phyloP scores from a whole-genome alignment of 2,113 vertebrate species.

The Grantiella picta region DNA sequence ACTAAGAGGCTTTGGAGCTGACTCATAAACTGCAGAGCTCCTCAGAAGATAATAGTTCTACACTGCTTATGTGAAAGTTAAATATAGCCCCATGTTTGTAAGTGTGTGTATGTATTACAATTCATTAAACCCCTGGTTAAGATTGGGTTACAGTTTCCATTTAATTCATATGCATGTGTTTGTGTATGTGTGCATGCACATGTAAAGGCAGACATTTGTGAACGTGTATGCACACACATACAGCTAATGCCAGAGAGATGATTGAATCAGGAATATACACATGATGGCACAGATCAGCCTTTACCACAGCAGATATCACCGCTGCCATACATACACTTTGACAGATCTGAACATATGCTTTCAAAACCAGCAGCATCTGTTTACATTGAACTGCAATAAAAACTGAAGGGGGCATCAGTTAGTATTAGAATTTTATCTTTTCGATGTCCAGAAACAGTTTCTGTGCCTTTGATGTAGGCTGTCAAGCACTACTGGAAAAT shows the following conservation, averaged over 20 bases:
- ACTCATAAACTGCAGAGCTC: slow-evolving; percentile 15
- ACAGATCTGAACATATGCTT: not conserved
- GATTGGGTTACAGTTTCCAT: slow-evolving; percentile 26
- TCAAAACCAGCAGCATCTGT: slow-evolving; percentile 50
- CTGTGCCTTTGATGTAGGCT: slow-evolving; percentile 62
- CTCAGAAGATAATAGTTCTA: slow-evolving; percentile 26
- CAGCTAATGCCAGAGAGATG: not conserved
- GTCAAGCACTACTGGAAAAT: slow-evolving; percentile 63
- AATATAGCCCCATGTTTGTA: slow-evolving; percentile 38
- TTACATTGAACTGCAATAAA: slow-evolving; percentile 53
- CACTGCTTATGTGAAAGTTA: slow-evolving; percentile 35
- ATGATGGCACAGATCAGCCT: not conserved
- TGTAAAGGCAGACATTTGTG: not conserved
- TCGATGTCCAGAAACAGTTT: slow-evolving; percentile 61
- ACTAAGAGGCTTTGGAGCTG: slow-evolving; percentile 23
- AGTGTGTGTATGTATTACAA: not conserved
- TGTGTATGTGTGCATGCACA: not conserved
- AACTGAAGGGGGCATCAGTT: slow-evolving; percentile 51
- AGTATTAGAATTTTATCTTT: slow-evolving; percentile 67
- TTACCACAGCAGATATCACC: not conserved
- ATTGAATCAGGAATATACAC: not conserved
- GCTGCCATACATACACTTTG: not conserved
- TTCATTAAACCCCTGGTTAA: not conserved
- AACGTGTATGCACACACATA: not conserved
- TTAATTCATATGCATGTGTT: slow-evolving; percentile 21